Evolutionary conservation across 2,888 invertebrate species (phyloP).

Genomic region (Idaea biselata): DNA sequence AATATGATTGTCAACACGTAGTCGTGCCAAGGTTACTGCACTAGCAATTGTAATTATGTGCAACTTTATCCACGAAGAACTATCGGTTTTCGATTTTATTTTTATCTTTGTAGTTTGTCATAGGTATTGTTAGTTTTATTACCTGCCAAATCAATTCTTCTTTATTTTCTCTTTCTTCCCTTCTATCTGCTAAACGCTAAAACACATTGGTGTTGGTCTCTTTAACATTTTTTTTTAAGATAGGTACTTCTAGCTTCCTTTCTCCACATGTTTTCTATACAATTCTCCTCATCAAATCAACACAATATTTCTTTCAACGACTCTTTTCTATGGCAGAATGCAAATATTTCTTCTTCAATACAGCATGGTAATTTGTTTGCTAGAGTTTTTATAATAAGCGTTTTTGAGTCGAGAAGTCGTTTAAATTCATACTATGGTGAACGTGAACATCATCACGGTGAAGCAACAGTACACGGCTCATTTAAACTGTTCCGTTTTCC

Average conservation of each 20-base stretch:
- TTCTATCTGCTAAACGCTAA: neutral
- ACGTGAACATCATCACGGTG: neutral
- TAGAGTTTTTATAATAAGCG: neutral
- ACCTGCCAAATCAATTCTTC: neutral
- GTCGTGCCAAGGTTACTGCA: conserved; percentile 49
- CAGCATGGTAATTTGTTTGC: neutral
- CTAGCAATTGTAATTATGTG: conserved; percentile 38
- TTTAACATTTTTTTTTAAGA: too few relatives aligned
- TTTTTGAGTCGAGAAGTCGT: neutral
- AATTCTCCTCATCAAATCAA: neutral
- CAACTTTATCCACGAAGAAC: conserved; percentile 8
- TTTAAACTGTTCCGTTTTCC: neutral
- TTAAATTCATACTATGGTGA: neutral
- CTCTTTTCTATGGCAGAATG: too few relatives aligned
- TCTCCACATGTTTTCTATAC: neutral
- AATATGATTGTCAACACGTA: conserved; percentile 27
- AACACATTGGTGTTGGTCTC: too few relatives aligned
- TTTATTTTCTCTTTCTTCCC: neutral
- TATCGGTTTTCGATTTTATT: neutral
- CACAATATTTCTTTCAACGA: neutral
- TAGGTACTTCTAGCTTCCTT: neutral
- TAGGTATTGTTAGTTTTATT: neutral
- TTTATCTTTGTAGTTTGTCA: neutral
- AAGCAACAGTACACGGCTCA: neutral
- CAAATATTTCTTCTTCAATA: neutral